A percentile compares a stretch with the other conserved stretches of the same genome.
Conservation (phyloP, 1,140 invertebrate species). For the Teleogryllus occipitalis region DNA sequence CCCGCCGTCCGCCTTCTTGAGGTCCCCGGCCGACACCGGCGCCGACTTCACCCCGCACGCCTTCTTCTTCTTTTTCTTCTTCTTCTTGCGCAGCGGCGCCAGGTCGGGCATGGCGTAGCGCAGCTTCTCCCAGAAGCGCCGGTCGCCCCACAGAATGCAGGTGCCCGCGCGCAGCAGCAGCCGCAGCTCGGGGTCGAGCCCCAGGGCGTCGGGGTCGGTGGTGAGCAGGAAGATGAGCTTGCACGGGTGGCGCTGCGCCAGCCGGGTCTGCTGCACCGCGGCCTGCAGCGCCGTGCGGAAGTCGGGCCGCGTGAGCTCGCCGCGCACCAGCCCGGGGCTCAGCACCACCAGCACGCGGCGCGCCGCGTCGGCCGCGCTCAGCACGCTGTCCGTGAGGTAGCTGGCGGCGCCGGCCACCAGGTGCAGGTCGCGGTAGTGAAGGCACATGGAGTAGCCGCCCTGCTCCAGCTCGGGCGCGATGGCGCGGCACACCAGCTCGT, state of each 20-base stretch:
- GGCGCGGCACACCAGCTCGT: constrained; percentile 66
- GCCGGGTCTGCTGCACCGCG: constrained; percentile 45
- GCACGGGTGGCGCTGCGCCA: constrained; percentile 43
- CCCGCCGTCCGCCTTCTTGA: constrained; percentile 15
- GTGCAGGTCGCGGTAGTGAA: constrained; percentile 47
- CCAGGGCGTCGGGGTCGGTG: constrained; percentile 52
- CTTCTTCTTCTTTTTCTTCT: constrained; percentile 11
- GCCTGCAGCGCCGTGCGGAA: constrained; percentile 62
- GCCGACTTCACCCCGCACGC: neutral
- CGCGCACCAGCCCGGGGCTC: constrained; percentile 61
- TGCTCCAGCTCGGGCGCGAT: constrained; percentile 72
- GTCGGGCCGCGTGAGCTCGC: constrained; percentile 64
- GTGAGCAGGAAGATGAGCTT: constrained; percentile 66
- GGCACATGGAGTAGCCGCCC: constrained; percentile 58
- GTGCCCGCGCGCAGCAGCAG: constrained; percentile 75
- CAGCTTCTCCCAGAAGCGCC: constrained; percentile 82
- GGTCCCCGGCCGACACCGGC: neutral
- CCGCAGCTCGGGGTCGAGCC: constrained; percentile 71
- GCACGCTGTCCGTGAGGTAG: constrained; percentile 61
- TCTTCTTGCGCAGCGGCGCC: constrained; percentile 17
- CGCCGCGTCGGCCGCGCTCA: constrained; percentile 66
- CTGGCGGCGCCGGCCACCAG: constrained; percentile 39
- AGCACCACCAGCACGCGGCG: constrained; percentile 62
- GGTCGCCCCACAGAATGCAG: constrained; percentile 76
- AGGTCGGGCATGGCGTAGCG: constrained; percentile 79